Percentiles rank a stretch among this genome's conserved stretches.
Conservation (phyloP, 2,888 invertebrate genomes). For the Tetragonula carbonaria region DNA sequence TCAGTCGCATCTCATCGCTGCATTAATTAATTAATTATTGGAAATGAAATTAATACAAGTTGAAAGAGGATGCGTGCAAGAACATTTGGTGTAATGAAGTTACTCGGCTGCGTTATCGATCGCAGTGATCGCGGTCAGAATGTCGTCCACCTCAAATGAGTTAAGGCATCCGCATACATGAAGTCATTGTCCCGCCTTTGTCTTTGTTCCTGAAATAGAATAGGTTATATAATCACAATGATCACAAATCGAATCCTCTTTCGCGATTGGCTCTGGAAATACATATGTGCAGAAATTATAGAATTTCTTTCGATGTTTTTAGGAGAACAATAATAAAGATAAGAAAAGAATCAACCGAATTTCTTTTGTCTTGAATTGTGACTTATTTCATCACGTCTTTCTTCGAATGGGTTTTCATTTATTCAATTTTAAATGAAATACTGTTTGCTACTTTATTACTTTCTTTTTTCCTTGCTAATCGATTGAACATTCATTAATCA, state of each 20-base stretch:
- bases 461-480: too few relatives aligned
- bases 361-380: not conserved
- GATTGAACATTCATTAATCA: too few relatives aligned
- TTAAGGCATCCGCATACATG: constrained; percentile 20
- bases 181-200: constrained; percentile 61
- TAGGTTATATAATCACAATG: not conserved
- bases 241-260: not conserved
- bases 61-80: too few relatives aligned
- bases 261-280: not conserved
- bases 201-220: constrained; percentile 19
- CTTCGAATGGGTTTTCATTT: not conserved
- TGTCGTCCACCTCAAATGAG: constrained; percentile 29
- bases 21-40: not conserved
- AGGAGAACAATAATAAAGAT: not conserved
- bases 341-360: not conserved
- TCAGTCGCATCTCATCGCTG: not conserved
- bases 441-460: too few relatives aligned
- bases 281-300: not conserved
- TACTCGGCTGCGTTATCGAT: constrained; percentile 2
- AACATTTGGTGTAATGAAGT: constrained; percentile 22
- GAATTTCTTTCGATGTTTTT: not conserved
- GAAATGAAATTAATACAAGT: not conserved
- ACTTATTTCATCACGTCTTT: not conserved
- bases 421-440: not conserved
- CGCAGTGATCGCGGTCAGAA: not conserved